Percentiles rank a stretch among this genome's conserved stretches.
phyloP scores from a whole-genome alignment of 2,797 vertebrate genomes.

The Threskiornis aethiopicus region DNA sequence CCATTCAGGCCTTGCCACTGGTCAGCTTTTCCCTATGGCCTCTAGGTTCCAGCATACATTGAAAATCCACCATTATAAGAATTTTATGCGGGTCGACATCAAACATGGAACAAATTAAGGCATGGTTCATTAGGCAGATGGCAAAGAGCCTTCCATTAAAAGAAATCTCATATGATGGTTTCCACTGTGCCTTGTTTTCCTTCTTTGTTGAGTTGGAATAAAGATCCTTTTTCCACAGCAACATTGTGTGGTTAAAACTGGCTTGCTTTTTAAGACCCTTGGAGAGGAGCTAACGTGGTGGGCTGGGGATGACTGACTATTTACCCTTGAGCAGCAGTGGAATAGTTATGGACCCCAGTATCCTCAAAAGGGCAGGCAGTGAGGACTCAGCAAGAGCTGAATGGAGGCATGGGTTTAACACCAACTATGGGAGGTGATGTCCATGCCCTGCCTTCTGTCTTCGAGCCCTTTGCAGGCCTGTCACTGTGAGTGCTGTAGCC shows the following conservation, averaged over 20 bases:
- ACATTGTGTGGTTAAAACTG: background rate
- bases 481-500: background rate
- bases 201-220: background rate
- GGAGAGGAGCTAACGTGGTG: background rate
- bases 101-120: background rate
- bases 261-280: background rate
- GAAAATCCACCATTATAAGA: background rate
- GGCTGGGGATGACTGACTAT: background rate
- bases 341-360: background rate
- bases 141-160: background rate
- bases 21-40: background rate
- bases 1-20: background rate
- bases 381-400: background rate
- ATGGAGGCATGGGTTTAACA: background rate
- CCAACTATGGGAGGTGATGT: background rate
- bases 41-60: background rate
- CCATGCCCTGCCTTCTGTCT: background rate
- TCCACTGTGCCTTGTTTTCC: background rate
- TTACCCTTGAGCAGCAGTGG: background rate
- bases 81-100: background rate
- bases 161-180: background rate
- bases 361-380: background rate
- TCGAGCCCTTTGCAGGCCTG: rapidly evolving
- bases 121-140: background rate
- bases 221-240: background rate